Conservation (phyloP, 2,797 vertebrate species). For the Echiichthys vipera region DNA sequence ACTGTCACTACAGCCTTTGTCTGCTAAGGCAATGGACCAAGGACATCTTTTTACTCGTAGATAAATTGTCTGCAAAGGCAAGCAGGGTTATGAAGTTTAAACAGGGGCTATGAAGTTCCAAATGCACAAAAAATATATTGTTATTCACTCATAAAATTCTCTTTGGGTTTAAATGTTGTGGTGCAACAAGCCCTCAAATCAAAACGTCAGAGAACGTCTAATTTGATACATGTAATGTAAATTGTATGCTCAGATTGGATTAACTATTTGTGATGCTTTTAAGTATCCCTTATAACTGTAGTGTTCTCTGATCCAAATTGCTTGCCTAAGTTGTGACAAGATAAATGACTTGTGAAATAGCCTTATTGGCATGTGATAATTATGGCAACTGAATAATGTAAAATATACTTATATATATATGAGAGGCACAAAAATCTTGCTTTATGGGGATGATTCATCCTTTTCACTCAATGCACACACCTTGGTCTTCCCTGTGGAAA, state of each 20-base stretch:
- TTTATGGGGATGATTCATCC: not conserved
- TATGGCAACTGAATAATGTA: conserved; percentile 5
- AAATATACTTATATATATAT: not conserved
- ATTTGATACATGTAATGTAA: not conserved
- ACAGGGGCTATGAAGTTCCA: not conserved
- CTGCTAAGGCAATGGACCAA: conserved; percentile 26
- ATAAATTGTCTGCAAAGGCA: conserved; percentile 33
- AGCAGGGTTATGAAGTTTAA: conserved; percentile 19
- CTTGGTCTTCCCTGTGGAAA: not conserved
- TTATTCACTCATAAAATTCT: not conserved
- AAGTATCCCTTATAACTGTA: not conserved
- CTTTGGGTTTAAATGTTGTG: not conserved
- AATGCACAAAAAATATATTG: conserved; percentile 1
- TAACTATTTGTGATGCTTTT: not conserved
- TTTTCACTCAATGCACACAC: not conserved
- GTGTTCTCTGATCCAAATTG: not conserved
- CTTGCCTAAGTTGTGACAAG: conserved; percentile 9
- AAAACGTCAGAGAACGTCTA: not conserved
- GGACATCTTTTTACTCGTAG: conserved; percentile 31
- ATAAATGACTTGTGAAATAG: too few species aligned
- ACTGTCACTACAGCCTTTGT: conserved; percentile 24
- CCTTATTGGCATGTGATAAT: not conserved
- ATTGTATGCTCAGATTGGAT: conserved; percentile 11
- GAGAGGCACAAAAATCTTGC: not conserved
- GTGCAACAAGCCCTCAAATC: not conserved